These are phyloP conservation scores for Drosophila atroscutellata DNA, from an alignment of 2,888 invertebrate genomes.

Conservation along the genomic window DNA sequence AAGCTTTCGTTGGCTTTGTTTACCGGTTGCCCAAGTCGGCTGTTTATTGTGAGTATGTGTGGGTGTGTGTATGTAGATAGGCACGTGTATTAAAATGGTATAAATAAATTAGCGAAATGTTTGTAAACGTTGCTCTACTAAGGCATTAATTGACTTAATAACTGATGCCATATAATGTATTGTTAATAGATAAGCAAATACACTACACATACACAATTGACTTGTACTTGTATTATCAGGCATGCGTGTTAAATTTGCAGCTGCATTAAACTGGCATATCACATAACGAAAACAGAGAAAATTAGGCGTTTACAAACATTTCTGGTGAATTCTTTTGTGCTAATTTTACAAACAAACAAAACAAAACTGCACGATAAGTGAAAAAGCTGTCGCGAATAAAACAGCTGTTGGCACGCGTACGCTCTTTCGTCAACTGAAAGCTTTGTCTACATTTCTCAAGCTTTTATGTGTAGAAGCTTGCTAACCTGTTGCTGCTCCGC, in stretches of 20 bases:
- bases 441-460: constrained; percentile 15
- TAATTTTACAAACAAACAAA: constrained; percentile 26
- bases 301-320: constrained; percentile 36
- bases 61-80: constrained; percentile 20
- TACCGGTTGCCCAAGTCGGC: background rate
- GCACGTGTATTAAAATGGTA: constrained; percentile 19
- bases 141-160: constrained; percentile 1
- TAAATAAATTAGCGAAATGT: constrained; percentile 26
- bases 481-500: constrained; percentile 41
- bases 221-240: background rate
- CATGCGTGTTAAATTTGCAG: background rate
- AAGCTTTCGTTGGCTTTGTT: constrained; percentile 25
- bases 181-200: constrained; percentile 15
- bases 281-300: constrained; percentile 10
- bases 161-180: constrained; percentile 30
- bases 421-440: constrained; percentile 49
- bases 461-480: constrained; percentile 39
- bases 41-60: constrained; percentile 21
- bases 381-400: constrained; percentile 34
- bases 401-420: constrained; percentile 46
- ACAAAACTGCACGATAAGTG: constrained; percentile 5
- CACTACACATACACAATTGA: background rate
- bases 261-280: background rate
- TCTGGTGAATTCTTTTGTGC: background rate
- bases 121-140: constrained; percentile 16